Base-by-base conservation (phyloP, 2,888 invertebrate genomes). In the Drosophila nr. medialis region DNA sequence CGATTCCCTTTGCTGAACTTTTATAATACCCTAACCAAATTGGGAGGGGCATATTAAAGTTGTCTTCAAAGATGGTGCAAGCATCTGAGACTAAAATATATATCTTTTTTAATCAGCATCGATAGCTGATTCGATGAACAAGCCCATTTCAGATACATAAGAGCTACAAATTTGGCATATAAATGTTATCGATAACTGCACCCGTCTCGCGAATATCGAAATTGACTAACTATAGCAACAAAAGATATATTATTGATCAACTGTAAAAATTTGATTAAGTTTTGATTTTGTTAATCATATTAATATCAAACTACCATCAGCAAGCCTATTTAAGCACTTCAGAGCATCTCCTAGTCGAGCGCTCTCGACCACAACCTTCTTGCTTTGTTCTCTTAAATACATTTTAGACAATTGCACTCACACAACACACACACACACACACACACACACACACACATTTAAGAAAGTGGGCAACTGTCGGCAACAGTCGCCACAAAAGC, bases 381-480 rank as follows among this genome's bases (percentile, higher is more conserved):
- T 15, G 34, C 18, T 4, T 54, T 36, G 10, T 11, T 18, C 30
- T 21, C n/a, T 21, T 53, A 85, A 85, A 77, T 82, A 73, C 71
- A 89, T 73, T 85, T 85, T 79, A 79, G 85, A 82, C 85, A 89
- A 84, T 86, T 83, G 87, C 67, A 60, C 40, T 54, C 30, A 60
- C 55, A 58, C 29, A 60, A n/a, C 10, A 32, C 32, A 32, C 10
- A 32, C 32, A 36, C 15, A 36, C 56, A 36, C 56, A 59, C 21
- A 66, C 30, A 62, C 10, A 32, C 30, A 62, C 10, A 32, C 56
- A 36, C 56, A 59, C 15, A 50, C 50, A 60, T 49, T 49, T 18
- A 4, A n/a, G 29, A 50, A n/a, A 11, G 50, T 10, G n/a, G 29
- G 3, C 4, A 27, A 36, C 8, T n/a, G 38, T 29, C 3, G 55